Evolutionary conservation across 53 echinoderm and acorn worm species (phyloP).

Genomic region (Temnopleurus reevesii): DNA sequence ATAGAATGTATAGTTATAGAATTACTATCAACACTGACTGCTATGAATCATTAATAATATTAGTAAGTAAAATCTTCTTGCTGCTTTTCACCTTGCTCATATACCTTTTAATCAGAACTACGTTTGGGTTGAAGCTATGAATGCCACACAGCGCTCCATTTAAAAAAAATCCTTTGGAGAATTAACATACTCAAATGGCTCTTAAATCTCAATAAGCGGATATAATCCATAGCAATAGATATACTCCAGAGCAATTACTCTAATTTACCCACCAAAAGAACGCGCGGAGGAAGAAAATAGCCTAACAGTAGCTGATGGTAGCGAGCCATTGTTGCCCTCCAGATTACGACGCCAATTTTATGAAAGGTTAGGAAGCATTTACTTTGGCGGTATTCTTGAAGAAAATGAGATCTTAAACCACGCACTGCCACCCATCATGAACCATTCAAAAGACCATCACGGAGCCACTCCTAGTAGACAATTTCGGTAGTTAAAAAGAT

Average conservation of each 20-base stretch:
- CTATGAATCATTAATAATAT: too few species aligned
- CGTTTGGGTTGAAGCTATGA: too few species aligned
- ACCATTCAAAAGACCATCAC: not conserved
- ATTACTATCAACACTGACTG: too few species aligned
- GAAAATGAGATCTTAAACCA: not conserved
- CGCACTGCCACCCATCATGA: conserved; percentile 5
- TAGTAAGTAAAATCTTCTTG: too few species aligned
- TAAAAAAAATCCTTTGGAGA: not conserved
- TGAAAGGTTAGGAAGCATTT: not conserved
- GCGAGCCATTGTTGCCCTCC: not conserved
- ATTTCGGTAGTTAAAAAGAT: not conserved
- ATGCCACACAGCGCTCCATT: too few species aligned
- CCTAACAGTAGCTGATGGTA: not conserved
- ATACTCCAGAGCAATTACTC: not conserved
- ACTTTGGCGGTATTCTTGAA: not conserved
- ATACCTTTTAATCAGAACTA: too few species aligned
- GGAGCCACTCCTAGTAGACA: not conserved
- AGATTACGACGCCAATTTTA: not conserved
- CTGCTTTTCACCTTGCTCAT: too few species aligned
- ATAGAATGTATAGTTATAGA: too few species aligned
- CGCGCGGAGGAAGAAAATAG: conserved; percentile 12
- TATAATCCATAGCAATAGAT: too few species aligned
- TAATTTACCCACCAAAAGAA: conserved; percentile 12
- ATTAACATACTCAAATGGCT: not conserved
- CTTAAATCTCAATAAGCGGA: not conserved